phyloP scores from a whole-genome alignment of 1,140 invertebrate species.

The Centruroides sculpturatus region DNA sequence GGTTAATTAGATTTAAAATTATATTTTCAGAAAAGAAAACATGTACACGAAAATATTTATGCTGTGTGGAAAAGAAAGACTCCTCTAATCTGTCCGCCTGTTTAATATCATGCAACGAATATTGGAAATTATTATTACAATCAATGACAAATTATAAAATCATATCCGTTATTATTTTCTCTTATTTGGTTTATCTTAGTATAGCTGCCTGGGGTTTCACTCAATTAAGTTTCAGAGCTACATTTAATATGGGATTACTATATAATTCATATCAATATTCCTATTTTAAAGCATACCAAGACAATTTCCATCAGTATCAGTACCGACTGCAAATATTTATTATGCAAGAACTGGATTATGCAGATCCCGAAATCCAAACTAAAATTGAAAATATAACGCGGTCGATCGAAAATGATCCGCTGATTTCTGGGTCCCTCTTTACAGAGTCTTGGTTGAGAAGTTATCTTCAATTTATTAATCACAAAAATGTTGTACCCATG shows the following conservation, averaged over 20 bases:
- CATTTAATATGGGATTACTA: conserved; percentile 25
- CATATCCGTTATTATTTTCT: too few relatives aligned
- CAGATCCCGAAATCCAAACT: conserved; percentile 55
- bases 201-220: too few relatives aligned
- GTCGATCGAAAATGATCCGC: conserved; percentile 56
- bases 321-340: conserved; percentile 78
- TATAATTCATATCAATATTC: conserved; percentile 75
- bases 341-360: conserved; percentile 67
- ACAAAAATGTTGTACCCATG: not conserved
- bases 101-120: too few relatives aligned
- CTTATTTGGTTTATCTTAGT: too few relatives aligned
- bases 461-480: not conserved
- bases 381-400: conserved; percentile 63
- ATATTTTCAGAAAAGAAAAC: too few relatives aligned
- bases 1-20: too few relatives aligned
- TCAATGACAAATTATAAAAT: too few relatives aligned
- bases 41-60: too few relatives aligned
- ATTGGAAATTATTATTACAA: too few relatives aligned
- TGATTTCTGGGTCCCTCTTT: not conserved
- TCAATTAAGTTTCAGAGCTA: too few relatives aligned
- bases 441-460: not conserved
- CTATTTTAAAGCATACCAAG: conserved; percentile 75
- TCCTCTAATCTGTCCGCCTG: too few relatives aligned
- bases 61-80: too few relatives aligned
- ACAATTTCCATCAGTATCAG: conserved; percentile 75